phyloP scores from a whole-genome alignment of 1,140 invertebrate genomes.

The Zaprionus lachaisei region DNA sequence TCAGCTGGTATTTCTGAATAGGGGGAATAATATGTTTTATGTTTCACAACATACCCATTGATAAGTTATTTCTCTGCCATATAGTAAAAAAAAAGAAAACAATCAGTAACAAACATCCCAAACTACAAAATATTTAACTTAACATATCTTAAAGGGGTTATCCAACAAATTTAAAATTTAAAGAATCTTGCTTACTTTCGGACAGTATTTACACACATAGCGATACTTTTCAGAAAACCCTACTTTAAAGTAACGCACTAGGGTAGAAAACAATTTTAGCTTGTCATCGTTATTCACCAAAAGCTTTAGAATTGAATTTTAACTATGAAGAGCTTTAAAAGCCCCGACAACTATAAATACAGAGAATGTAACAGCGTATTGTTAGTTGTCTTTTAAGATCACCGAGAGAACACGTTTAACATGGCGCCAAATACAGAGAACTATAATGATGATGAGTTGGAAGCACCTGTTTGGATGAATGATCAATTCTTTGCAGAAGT shows the following conservation, averaged over 20 bases:
- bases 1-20: neutral
- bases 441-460: constrained; percentile 62
- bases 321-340: neutral
- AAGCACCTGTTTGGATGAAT: constrained; percentile 62
- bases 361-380: neutral
- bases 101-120: too few relatives aligned
- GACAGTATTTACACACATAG: too few relatives aligned
- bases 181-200: too few relatives aligned
- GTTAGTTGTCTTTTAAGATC: neutral
- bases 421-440: constrained; percentile 37
- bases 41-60: neutral
- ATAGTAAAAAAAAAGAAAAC: too few relatives aligned
- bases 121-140: too few relatives aligned
- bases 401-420: neutral
- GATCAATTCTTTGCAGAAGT: constrained; percentile 52
- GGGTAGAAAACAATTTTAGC: neutral
- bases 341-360: neutral
- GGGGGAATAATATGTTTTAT: neutral
- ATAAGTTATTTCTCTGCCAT: too few relatives aligned
- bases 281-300: constrained; percentile 2
- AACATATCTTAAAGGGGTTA: too few relatives aligned
- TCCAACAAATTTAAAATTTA: too few relatives aligned
- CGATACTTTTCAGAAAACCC: too few relatives aligned
- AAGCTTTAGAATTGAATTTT: neutral
- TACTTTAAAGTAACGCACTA: neutral